These are phyloP conservation scores for Lycocerus yunnanus DNA, from an alignment of 2,888 invertebrate genomes.

Conservation along the genomic window DNA sequence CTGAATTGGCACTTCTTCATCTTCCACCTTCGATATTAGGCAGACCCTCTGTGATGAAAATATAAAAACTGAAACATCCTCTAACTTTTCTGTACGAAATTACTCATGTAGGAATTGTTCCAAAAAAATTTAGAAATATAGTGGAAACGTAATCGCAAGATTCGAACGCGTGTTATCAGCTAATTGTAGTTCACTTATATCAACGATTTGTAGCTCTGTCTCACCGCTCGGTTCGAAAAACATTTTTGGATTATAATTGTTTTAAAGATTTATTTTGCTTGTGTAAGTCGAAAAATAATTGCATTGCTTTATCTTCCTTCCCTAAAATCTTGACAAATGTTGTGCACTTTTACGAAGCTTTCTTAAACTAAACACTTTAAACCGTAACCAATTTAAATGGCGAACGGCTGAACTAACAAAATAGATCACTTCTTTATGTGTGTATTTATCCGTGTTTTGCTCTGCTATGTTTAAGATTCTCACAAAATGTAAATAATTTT, in stretches of 20 bases:
- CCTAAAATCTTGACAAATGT: conserved; percentile 29
- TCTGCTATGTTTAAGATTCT: background rate
- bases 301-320: conserved; percentile 1
- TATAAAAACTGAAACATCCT: too few species aligned
- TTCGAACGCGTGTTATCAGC: too few species aligned
- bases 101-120: too few species aligned
- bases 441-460: conserved; percentile 25
- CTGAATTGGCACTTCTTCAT: too few species aligned
- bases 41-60: too few species aligned
- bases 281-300: background rate
- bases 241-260: background rate
- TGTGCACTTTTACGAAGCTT: conserved; percentile 19
- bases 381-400: conserved; percentile 36
- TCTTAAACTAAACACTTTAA: conserved; percentile 31
- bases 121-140: too few species aligned
- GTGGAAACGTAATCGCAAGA: too few species aligned
- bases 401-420: conserved; percentile 43
- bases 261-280: background rate
- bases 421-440: conserved; percentile 41
- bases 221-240: background rate
- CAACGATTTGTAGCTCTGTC: background rate
- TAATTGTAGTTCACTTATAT: background rate
- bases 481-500: background rate
- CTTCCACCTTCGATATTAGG: too few species aligned
- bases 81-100: too few species aligned